Evolutionary conservation across 2,888 invertebrate genomes (phyloP), one percentile per base, ranked within the genome.

Genomic region (Dryobota labecula): DNA sequence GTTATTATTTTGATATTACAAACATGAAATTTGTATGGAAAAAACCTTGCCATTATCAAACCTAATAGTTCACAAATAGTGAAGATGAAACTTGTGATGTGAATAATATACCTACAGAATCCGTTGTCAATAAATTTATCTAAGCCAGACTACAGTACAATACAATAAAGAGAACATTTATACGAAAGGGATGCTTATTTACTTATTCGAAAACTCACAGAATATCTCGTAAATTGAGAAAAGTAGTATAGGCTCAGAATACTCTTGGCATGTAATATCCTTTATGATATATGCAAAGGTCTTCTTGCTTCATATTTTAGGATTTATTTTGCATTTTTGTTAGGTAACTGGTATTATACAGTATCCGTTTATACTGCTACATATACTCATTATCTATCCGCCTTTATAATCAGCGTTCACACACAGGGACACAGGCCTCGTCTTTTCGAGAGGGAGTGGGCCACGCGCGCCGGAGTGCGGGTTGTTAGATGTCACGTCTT

Each of bases 131-230:
- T 78, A 75, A 47, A 71, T 57, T 78, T 6, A 18, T 27, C 27
- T 36, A 47, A 57, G 49, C 38, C 38, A 7, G 24, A 51, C 43
- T 62, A 62, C n/a, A 57, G 51, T n/a, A 58, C 38, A 88, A 87
- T 85, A 67, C 76, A 80, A 84, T 72, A 81, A 82, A 82, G 86
- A 82, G 82, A 89, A 90, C 90, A 87, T 87, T 89, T 58, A 63
- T 80, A 67, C 9, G 30, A 47, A 90, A 89, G 83, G 75, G 80
- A 57, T 51, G 61, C 71, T 65, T 79, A 76, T 76, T 76, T 76
- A 73, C 79, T 73, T 73, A 73, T 80, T 72, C 61, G 56, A 51
- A 15, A 74, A 80, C 61, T 80, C 74, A 15, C n/a, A n/a, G 24
- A 43, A 47, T 67, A 73, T 43, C 66, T 77, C 80, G 68, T 77